Percentiles rank a stretch among this genome's conserved stretches.
Conservation (phyloP, 2,888 invertebrate species). For the Temnothorax unifasciatus region DNA sequence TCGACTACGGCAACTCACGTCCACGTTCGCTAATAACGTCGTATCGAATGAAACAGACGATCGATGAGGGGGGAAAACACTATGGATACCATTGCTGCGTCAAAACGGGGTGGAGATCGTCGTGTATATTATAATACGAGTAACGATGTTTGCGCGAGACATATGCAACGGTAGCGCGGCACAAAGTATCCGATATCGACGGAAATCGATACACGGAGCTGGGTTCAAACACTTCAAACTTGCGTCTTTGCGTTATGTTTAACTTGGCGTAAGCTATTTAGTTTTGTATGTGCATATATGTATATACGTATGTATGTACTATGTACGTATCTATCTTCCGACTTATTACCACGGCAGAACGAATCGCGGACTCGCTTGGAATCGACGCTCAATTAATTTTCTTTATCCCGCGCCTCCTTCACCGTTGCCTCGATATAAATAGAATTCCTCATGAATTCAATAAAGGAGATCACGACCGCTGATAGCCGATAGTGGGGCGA, state of each 20-base stretch:
- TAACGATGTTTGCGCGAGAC: constrained; percentile 6
- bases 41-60: constrained; percentile 18
- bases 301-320: neutral
- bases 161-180: neutral
- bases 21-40: constrained; percentile 22
- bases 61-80: constrained; percentile 11
- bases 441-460: constrained; percentile 64
- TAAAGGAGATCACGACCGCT: constrained; percentile 61
- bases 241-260: constrained; percentile 2
- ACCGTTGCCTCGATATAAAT: constrained; percentile 54
- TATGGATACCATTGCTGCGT: neutral
- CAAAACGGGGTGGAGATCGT: neutral
- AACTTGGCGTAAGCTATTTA: constrained; percentile 12
- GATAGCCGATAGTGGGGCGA: constrained; percentile 26
- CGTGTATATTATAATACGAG: constrained; percentile 10
- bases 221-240: neutral
- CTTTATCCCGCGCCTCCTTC: constrained; percentile 36
- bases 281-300: neutral
- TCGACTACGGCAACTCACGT: constrained; percentile 10
- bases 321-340: neutral
- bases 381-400: constrained; percentile 53
- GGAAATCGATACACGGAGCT: constrained; percentile 16
- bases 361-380: constrained; percentile 19
- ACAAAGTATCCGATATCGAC: constrained; percentile 22
- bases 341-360: constrained; percentile 24